Evolutionary conservation across 2,888 invertebrate species (phyloP).

Genomic region (Brachycybe producta): DNA sequence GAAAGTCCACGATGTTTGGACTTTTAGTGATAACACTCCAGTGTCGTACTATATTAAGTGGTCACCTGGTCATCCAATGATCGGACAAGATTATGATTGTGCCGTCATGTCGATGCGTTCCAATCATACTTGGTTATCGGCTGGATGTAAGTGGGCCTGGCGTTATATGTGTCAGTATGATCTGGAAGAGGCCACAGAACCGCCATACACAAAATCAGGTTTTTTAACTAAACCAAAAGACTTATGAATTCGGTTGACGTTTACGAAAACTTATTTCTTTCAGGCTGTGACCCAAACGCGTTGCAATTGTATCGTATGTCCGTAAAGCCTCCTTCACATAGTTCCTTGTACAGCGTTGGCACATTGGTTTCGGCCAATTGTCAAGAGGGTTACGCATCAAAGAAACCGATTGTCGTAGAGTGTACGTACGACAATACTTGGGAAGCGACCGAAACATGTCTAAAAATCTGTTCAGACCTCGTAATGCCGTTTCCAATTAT

Average conservation of each 20-base stretch:
- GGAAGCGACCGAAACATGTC: not conserved
- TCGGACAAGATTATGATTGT: constrained; percentile 1
- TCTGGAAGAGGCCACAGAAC: constrained; percentile 6
- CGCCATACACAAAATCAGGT: not conserved
- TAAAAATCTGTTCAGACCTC: not conserved
- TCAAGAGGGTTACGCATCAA: constrained; percentile 1
- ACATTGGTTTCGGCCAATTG: constrained; percentile 5
- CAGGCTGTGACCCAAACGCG: constrained; percentile 1
- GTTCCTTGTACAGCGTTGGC: not conserved
- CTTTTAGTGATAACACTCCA: constrained; percentile 6
- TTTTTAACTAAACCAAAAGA: not conserved
- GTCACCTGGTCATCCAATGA: constrained; percentile 8
- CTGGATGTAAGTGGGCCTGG: constrained; percentile 10
- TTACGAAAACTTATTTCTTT: not conserved
- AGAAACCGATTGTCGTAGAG: not conserved
- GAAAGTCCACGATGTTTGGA: constrained; percentile 2
- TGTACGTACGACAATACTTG: not conserved
- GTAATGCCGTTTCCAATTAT: not conserved
- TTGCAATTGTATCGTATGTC: not conserved
- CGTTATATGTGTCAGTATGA: constrained; percentile 14
- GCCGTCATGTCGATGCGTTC: constrained; percentile 10
- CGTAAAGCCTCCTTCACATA: not conserved
- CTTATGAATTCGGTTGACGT: not conserved
- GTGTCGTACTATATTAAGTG: constrained; percentile 1
- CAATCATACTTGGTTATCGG: constrained; percentile 7